These are phyloP conservation scores for Poeciliopsis turrubarensis DNA, from an alignment of 2,113 vertebrate species.

Conservation along the genomic window DNA sequence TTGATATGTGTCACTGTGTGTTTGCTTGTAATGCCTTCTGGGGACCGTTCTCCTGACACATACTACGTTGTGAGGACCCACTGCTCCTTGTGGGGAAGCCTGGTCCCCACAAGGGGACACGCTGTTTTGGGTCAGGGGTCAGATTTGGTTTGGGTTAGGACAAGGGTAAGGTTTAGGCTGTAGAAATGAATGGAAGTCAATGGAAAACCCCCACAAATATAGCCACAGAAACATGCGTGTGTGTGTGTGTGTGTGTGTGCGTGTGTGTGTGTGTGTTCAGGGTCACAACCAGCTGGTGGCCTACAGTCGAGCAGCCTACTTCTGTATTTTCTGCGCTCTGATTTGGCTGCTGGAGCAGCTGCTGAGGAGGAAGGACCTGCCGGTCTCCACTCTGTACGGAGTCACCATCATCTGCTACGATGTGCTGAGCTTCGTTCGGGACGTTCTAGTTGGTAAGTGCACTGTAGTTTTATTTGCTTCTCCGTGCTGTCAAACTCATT, in stretches of 20 bases:
- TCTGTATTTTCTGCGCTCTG: conserved; percentile 93
- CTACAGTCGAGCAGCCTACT: conserved; percentile 95
- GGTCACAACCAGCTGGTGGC: conserved; percentile 96
- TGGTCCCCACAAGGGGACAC: no score
- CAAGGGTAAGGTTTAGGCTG: no score
- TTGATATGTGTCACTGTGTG: not conserved
- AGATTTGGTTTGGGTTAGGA: no score
- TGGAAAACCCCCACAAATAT: no score
- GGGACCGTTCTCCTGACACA: no score
- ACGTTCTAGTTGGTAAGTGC: conserved; percentile 86
- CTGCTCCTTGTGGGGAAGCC: no score
- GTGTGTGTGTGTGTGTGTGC: not conserved
- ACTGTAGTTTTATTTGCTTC: not conserved
- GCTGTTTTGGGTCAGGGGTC: no score
- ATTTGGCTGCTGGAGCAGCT: conserved; percentile 93
- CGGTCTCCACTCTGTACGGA: conserved; percentile 87
- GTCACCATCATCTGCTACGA: conserved; percentile 88
- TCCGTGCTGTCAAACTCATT: not conserved
- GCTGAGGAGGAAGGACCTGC: conserved; percentile 84
- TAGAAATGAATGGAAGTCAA: no score
- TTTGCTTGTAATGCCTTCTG: no score
- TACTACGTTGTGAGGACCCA: no score
- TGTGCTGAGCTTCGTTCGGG: conserved; percentile 81
- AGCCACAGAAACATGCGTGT: no score
- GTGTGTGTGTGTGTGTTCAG: conserved; percentile 66